phyloP scores from a whole-genome alignment of 2,888 invertebrate genomes.

The Globia sparganii region DNA sequence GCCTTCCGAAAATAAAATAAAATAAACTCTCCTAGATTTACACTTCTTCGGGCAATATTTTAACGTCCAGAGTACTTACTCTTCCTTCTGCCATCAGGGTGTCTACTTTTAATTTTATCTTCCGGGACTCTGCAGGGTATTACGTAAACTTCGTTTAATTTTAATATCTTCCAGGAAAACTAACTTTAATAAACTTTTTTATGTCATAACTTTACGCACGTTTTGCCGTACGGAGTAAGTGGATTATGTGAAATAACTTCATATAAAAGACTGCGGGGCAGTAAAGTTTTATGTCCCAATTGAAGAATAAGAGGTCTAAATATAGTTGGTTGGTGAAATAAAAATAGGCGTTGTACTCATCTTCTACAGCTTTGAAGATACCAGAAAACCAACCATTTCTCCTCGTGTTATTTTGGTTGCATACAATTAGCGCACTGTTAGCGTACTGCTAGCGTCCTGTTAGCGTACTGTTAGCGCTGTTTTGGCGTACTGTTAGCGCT shows the following conservation, averaged over 20 bases:
- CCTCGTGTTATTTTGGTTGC: background rate
- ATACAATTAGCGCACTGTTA: background rate
- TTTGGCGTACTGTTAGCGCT: background rate
- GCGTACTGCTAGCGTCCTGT: too few species aligned
- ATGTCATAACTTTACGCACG: conserved; percentile 49
- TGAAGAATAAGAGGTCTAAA: conserved; percentile 1
- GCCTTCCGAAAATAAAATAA: too few species aligned
- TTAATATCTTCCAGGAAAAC: conserved; percentile 56
- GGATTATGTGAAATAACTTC: conserved; percentile 52
- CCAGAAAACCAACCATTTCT: background rate
- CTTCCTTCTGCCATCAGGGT: background rate
- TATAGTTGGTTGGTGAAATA: background rate
- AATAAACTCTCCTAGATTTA: background rate
- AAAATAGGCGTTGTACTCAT: background rate
- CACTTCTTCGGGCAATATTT: conserved; percentile 13
- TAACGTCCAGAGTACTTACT: background rate
- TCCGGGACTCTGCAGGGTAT: conserved; percentile 28
- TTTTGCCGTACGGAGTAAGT: conserved; percentile 43
- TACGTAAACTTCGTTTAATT: conserved; percentile 55
- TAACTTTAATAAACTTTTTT: conserved; percentile 57
- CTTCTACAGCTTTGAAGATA: background rate
- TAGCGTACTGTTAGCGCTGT: background rate
- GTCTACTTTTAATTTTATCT: conserved; percentile 46
- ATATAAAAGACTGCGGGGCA: conserved; percentile 26
- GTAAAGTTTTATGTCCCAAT: conserved; percentile 22